These are phyloP conservation scores for Drosophila eugracilis DNA, from an alignment of 1,140 invertebrate genomes.

Conservation along the genomic window DNA sequence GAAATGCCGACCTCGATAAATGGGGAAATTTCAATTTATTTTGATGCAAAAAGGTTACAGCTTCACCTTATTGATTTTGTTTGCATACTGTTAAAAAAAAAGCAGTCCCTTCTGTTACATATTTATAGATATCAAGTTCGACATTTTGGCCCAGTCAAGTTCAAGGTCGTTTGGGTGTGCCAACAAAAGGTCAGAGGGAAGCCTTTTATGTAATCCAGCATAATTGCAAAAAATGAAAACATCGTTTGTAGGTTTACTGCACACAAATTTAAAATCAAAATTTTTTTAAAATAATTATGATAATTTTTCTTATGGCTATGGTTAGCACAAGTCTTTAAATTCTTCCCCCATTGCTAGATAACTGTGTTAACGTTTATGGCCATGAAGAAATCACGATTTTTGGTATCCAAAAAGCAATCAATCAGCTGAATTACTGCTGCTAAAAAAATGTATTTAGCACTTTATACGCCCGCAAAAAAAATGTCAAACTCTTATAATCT, in stretches of 20 bases:
- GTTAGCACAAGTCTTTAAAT: too few species aligned
- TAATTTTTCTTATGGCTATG: too few species aligned
- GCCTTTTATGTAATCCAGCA: neutral
- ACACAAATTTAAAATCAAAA: too few species aligned
- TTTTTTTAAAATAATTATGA: too few species aligned
- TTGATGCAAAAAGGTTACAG: neutral
- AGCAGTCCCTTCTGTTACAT: neutral
- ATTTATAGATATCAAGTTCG: conserved; percentile 14
- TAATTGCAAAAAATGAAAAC: neutral
- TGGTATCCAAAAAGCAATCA: conserved; percentile 3
- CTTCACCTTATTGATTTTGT: conserved; percentile 34
- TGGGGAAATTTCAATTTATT: conserved; percentile 21
- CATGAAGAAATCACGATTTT: neutral
- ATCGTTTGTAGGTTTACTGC: neutral
- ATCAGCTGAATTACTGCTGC: conserved; percentile 1
- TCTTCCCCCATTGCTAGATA: too few species aligned
- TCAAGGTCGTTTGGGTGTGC: conserved; percentile 33
- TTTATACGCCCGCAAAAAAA: neutral
- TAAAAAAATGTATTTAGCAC: too few species aligned
- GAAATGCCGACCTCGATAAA: conserved; percentile 28
- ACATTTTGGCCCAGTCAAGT: conserved; percentile 10
- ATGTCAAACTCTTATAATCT: conserved; percentile 5
- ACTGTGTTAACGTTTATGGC: neutral
- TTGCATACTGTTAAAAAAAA: neutral
- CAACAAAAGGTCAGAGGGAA: neutral